Base-by-base conservation (phyloP, 2,797 vertebrate species). In the Arremon brunneinucha region DNA sequence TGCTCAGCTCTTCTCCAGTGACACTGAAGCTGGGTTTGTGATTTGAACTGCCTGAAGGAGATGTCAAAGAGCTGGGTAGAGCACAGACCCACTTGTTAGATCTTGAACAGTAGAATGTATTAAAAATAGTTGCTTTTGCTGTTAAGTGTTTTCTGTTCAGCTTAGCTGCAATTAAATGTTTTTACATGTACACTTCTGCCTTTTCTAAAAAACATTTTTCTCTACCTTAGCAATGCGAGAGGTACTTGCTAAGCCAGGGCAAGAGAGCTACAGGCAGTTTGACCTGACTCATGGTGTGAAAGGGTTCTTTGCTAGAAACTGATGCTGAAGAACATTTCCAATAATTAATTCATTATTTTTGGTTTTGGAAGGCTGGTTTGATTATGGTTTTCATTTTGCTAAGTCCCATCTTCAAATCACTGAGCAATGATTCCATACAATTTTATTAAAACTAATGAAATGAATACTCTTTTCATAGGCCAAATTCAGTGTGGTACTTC, bases 381-480 rank as follows among this genome's bases (percentile, higher is more conserved):
- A 77, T 95, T 76, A 70, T 63, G 34, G 52, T 83, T 92, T 95
- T 87, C 52, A 74, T 84, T 92, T 94, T 84, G 64, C 24, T 67
- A 35, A 82, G 46, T 85, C 88, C 60, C 34, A 52, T 93, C 20
- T 26, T 60, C 50, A 92, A 89, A 89, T 90, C 21, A 19, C 6
- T 82, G 74, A 89, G 71, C 70, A 82, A 47, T 77, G 56, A 92
- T 84, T 94, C 70, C 28, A 43, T 82, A 65, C 39, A 79, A 44
- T 83, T 89, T 90, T 89, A 93, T 89, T 91, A 89, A 85, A 93
- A 85, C 34, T 56, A 91, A 93, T 94, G 84, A 77, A 93, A 94
- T 1, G 11, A 84, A 82, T 77, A 60, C 35, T 57, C 26, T 80
- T 62, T 76, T 94, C 91, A 44, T 85, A 89, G 78, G 78, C 59